Base-by-base conservation (phyloP, 2,113 vertebrate species). In the Damaliscus lunatus region DNA sequence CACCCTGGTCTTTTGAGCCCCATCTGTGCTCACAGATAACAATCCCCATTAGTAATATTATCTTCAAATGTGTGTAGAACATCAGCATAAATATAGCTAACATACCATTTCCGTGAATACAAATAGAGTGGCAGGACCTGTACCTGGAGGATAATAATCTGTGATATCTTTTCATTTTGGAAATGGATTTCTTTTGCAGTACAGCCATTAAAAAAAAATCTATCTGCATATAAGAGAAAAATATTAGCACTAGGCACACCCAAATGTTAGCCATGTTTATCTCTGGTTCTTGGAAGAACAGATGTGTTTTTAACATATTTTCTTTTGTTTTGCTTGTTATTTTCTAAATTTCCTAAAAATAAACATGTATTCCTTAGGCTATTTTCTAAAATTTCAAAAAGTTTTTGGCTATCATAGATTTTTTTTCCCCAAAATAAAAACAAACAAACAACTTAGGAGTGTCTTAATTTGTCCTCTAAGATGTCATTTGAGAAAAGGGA, bases 1-100 rank as follows among this genome's bases (percentile, higher is more conserved):
- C 87, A 95, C 59, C 7, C 53, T 82, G 59, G 43, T 96, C 94
- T 92, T 97, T 97, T 94, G 96, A 71, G 40, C 55, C 62, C 92
- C 90, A 88, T 95, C 88, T 97, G 94, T 92, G 90, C 90, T 97
- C 62, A 94, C 33, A 84, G 98, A 97, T 98, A 97, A 98, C 95
- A 77, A 97, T 95, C 90, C 83, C 93, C 92, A 98, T 98, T 96
- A 96, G 92, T 77, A 92, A 90, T 88, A 96, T 95, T 98, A 97
- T 96, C 97, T 97, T 97, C 92, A 97, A 94, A 97, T 97, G 93
- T 1, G 0, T 62, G 74, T 67, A 88, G 74, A 97, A 85, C 92
- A 97, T 93, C 94, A 97, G 90, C 94, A 96, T 98, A 97, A 98
- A 97, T 97, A 95, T 62, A 97, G 81, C 67, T 92, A 96, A 88